Conservation (phyloP, 92 coral and sea anemone species). For the Porites evermanni region DNA sequence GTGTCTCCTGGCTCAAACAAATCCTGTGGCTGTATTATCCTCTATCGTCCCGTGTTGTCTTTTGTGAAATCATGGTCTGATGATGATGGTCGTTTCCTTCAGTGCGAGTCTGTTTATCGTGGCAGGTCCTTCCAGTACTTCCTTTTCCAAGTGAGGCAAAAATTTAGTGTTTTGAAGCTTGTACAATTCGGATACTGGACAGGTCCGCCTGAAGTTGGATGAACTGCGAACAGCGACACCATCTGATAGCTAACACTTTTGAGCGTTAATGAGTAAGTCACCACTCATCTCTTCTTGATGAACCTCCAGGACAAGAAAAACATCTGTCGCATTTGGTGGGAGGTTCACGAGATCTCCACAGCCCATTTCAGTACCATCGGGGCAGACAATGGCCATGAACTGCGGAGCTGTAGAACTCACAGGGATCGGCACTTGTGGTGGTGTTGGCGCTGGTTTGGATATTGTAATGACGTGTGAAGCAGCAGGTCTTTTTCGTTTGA, state of each 20-base stretch:
- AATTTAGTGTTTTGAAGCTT: background rate
- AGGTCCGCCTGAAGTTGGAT: constrained; percentile 17
- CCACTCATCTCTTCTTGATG: background rate
- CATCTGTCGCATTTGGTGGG: background rate
- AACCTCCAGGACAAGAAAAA: constrained; percentile 10
- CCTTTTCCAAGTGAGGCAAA: background rate
- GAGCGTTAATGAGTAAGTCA: constrained; percentile 1
- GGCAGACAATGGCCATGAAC: background rate
- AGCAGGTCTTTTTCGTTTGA: background rate
- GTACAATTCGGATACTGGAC: constrained; percentile 4
- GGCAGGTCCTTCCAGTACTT: background rate
- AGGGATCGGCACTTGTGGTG: background rate
- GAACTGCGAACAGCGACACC: constrained; percentile 6
- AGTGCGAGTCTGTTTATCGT: too few relatives aligned
- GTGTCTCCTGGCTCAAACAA: too few relatives aligned
- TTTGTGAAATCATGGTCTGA: too few relatives aligned
- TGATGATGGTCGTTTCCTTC: too few relatives aligned
- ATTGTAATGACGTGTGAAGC: background rate
- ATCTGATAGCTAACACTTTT: constrained; percentile 12
- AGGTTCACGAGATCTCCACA: constrained; percentile 13
- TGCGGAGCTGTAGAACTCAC: background rate
- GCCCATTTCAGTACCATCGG: background rate
- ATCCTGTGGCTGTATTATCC: too few relatives aligned
- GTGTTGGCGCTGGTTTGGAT: background rate
- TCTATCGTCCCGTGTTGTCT: too few relatives aligned